Conservation (phyloP, 2,888 invertebrate genomes). For the Drosophila tanythrix region DNA sequence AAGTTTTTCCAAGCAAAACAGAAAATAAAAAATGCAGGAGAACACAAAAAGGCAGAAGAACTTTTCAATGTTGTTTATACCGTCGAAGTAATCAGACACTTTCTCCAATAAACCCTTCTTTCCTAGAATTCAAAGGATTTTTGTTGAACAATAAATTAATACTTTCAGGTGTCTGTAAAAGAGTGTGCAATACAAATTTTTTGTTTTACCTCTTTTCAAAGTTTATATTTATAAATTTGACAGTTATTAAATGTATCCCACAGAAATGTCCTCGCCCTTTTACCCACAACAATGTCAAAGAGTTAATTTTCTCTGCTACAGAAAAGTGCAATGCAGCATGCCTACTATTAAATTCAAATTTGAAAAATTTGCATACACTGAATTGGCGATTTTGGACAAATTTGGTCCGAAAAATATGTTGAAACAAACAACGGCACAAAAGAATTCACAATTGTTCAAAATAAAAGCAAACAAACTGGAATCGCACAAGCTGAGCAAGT, state of each 20-base stretch:
- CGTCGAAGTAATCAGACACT: background rate
- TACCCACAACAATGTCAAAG: background rate
- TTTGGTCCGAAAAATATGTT: background rate
- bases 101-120: background rate
- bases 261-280: background rate
- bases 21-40: background rate
- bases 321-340: background rate
- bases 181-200: background rate
- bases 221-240: background rate
- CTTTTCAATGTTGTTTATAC: background rate
- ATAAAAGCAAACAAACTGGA: background rate
- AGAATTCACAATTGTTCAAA: background rate
- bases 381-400: background rate
- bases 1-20: background rate
- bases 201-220: background rate
- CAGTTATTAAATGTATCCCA: background rate
- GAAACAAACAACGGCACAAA: background rate
- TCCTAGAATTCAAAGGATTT: background rate
- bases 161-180: background rate
- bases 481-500: background rate
- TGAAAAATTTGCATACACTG: background rate
- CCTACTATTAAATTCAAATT: background rate
- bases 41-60: background rate
- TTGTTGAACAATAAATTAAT: background rate
- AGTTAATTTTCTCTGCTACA: background rate